Conservation (phyloP, 2,797 vertebrate species). For the Micromesistius poutassou region DNA sequence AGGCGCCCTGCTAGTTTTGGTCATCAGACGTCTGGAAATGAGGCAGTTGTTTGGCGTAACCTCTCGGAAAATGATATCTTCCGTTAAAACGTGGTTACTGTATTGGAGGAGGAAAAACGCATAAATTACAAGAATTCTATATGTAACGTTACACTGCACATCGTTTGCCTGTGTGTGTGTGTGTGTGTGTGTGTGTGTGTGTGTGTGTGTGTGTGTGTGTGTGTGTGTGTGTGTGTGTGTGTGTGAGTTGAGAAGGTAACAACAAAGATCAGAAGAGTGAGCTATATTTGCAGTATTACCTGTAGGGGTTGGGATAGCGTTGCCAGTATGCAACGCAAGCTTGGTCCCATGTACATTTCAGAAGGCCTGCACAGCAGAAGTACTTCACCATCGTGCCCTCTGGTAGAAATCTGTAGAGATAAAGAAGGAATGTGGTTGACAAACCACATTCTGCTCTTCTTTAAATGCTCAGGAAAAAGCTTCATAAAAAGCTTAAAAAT, state of each 20-base stretch:
- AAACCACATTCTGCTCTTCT: background rate
- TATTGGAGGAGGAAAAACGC: background rate
- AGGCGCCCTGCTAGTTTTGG: constrained; percentile 92
- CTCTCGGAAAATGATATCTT: constrained; percentile 93
- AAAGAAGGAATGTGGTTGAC: background rate
- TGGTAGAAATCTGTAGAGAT: constrained; percentile 37
- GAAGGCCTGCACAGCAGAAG: constrained; percentile 81
- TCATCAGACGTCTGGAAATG: constrained; percentile 91
- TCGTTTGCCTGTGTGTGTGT: background rate
- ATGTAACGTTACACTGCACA: background rate
- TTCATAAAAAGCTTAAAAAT: too few species aligned
- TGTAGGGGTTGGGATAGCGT: constrained; percentile 94
- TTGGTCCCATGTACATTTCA: constrained; percentile 96
- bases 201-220: background rate
- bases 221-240: background rate
- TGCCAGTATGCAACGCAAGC: constrained; percentile 93
- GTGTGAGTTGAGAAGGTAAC: background rate
- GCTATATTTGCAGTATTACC: constrained; percentile 62
- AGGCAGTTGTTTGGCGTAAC: constrained; percentile 90
- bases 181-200: background rate
- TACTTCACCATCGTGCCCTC: constrained; percentile 89
- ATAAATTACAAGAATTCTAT: background rate
- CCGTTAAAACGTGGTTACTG: constrained; percentile 95
- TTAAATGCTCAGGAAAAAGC: too few species aligned
- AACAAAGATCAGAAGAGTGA: constrained; percentile 5